Percentiles rank a stretch among this genome's conserved stretches.
These are phyloP conservation scores for Atta texana DNA, from an alignment of 1,140 invertebrate species.

Conservation along the genomic window DNA sequence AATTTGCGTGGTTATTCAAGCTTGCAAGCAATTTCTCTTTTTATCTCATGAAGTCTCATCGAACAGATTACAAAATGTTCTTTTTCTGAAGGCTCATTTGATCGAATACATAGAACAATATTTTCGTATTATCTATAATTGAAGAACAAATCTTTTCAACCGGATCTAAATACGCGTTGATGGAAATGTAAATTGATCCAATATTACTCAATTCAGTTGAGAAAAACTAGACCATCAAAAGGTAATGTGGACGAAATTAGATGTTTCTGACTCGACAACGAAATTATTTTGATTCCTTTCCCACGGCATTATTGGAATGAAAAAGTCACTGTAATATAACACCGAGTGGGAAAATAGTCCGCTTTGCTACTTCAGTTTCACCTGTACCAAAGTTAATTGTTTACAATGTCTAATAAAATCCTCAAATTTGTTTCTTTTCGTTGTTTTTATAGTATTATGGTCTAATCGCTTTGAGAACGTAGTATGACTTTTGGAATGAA, in stretches of 20 bases:
- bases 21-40: background rate
- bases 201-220: background rate
- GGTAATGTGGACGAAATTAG: background rate
- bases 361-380: conserved; percentile 18
- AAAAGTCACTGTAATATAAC: background rate
- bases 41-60: background rate
- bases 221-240: background rate
- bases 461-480: background rate
- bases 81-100: background rate
- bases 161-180: background rate
- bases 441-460: background rate
- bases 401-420: conserved; percentile 54
- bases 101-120: background rate
- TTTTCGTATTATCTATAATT: conserved; percentile 7
- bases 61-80: background rate
- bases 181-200: conserved; percentile 29
- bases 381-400: conserved; percentile 38
- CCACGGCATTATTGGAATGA: background rate
- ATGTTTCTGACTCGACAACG: background rate
- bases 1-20: conserved; percentile 11
- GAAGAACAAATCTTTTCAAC: background rate
- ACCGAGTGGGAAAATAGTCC: background rate
- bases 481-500: background rate
- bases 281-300: conserved; percentile 9
- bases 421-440: background rate